Percentiles rank a stretch among this genome's conserved stretches.
phyloP scores from a whole-genome alignment of 2,888 invertebrate genomes.

The Drosophila anomelani region DNA sequence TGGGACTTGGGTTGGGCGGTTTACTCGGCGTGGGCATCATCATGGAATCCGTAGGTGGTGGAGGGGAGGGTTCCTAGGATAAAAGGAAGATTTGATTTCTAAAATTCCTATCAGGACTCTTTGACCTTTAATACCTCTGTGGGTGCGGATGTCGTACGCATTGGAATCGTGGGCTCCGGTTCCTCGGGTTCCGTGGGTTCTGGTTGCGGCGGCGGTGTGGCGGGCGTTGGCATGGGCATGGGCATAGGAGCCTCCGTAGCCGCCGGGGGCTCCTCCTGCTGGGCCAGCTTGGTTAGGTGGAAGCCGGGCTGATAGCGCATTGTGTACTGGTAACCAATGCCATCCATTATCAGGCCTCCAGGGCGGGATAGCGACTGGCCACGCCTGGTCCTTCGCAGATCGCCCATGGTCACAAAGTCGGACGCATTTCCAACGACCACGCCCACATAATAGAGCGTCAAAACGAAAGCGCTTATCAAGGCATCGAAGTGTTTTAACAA shows the following conservation, averaged over 20 bases:
- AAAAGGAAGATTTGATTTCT: not conserved
- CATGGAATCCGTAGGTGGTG: slow-evolving; percentile 37
- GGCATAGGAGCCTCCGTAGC: slow-evolving; percentile 46
- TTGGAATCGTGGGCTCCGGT: slow-evolving; percentile 67
- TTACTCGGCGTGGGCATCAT: slow-evolving; percentile 25
- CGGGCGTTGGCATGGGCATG: slow-evolving; percentile 53
- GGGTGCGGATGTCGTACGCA: slow-evolving; percentile 47
- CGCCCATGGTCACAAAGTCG: slow-evolving; percentile 71
- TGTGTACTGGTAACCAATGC: slow-evolving; percentile 66
- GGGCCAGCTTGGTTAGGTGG: slow-evolving; percentile 68
- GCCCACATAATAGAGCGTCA: slow-evolving; percentile 76
- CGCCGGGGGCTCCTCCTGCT: slow-evolving; percentile 49
- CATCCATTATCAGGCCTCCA: slow-evolving; percentile 57
- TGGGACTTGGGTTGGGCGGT: slow-evolving; percentile 5
- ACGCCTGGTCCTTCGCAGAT: slow-evolving; percentile 38
- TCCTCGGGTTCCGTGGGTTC: slow-evolving; percentile 36
- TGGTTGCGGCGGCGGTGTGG: slow-evolving; percentile 23
- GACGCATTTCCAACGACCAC: slow-evolving; percentile 51
- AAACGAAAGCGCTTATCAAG: slow-evolving; percentile 73
- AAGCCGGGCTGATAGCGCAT: slow-evolving; percentile 75
- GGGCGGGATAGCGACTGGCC: slow-evolving; percentile 23
- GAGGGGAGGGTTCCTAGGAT: slow-evolving; percentile 24
- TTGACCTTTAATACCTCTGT: slow-evolving; percentile 18
- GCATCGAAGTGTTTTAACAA: slow-evolving; percentile 72
- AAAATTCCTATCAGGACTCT: not conserved